Conservation (phyloP, 2,888 invertebrate species). For the Arctia plantaginis region DNA sequence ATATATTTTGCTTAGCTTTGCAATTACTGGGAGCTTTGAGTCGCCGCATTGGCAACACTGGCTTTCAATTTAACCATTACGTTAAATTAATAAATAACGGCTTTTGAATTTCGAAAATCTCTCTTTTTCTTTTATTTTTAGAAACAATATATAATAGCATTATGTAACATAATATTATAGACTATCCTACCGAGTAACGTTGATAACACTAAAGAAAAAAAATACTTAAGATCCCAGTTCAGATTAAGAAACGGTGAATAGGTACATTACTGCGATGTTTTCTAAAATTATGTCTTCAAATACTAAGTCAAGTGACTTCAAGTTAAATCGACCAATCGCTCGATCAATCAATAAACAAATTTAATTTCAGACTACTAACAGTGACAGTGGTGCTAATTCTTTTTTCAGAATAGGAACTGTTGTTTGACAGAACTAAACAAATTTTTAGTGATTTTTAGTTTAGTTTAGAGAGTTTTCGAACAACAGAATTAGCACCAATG, state of each 20-base stretch:
- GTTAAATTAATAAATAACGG: neutral
- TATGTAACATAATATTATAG: neutral
- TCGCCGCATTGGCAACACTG: constrained; percentile 18
- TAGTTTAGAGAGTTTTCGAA: too few relatives aligned
- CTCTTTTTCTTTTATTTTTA: neutral
- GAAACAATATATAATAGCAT: neutral
- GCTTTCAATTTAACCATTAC: neutral
- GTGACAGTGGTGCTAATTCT: too few relatives aligned
- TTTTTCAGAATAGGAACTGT: too few relatives aligned
- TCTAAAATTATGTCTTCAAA: too few relatives aligned
- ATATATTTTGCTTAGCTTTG: constrained; percentile 33
- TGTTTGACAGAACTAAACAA: too few relatives aligned
- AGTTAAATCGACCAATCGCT: too few relatives aligned
- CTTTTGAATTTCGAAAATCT: neutral
- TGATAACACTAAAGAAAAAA: neutral
- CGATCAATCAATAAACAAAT: too few relatives aligned
- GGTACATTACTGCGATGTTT: too few relatives aligned
- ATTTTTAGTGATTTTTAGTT: too few relatives aligned
- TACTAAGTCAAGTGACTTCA: too few relatives aligned
- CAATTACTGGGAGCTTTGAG: constrained; percentile 41
- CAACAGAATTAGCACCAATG: neutral
- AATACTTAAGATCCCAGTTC: neutral
- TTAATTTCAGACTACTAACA: too few relatives aligned
- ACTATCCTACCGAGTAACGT: neutral
- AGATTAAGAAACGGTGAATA: neutral